Base-by-base conservation (phyloP, 2,113 vertebrate species). In the Pteropus alecto region DNA sequence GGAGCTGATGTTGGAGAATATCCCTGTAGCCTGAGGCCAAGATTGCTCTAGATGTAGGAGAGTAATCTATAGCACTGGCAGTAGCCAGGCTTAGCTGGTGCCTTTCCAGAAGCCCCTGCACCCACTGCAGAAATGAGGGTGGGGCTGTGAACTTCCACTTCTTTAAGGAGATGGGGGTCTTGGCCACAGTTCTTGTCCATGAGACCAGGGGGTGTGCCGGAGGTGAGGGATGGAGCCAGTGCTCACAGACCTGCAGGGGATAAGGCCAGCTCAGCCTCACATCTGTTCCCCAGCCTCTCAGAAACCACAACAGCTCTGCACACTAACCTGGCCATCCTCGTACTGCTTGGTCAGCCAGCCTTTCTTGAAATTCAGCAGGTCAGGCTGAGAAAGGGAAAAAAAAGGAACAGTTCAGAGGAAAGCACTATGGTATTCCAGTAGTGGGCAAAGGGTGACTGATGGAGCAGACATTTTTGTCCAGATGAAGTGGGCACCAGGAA, bases 291-390 rank as follows among this genome's bases (percentile, higher is more conserved):
- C 4, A 41, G 21, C 0, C 0, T 22, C 51, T 48, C 28, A 51
- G 73, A 41, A 54, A 14, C 28, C 65, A 70, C 2, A 9, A 89
- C 35, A 60, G 28, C 24, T 43, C 76, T 11, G 15, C 0, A 0
- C 24, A 98, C 98, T 99, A 98, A 99, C 99, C 99, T 99, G 98
- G 86, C 99, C 99, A 0, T 99, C 99, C 89, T 99, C 99, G 0
- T 99, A 99, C 76, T 99, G 99, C 98, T 99, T 99, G 78, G 99
- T 99, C 99, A 99, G 99, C 99, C 99, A 99, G 98, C 99, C 99
- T 98, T 99, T 99, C 98, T 99, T 99, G 98, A 99, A 99, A 98
- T 99, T 99, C 98, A 99, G 98, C 97, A 99, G 99, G 98, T 99
- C 99, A 0, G 99, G 99, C 99, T 99, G 97, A 89, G 98, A 90